These are phyloP conservation scores for Corythornis vintsioides DNA, from an alignment of 2,113 vertebrate genomes.

Conservation along the genomic window DNA sequence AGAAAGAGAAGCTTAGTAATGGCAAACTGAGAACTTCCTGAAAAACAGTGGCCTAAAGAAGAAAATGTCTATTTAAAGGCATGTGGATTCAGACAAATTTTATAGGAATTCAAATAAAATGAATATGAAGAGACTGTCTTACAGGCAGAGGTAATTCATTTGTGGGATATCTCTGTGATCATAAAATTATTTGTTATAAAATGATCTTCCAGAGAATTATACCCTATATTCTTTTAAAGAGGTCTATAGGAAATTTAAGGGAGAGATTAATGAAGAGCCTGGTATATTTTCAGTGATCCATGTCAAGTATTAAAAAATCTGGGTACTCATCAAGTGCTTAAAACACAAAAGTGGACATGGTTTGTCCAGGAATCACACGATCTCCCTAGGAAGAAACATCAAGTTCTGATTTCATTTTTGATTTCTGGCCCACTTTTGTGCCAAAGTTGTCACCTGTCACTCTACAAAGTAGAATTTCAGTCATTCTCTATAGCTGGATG, in stretches of 20 bases:
- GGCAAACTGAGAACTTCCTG: conserved; percentile 7
- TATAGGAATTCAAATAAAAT: not conserved
- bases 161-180: not conserved
- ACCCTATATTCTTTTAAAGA: not conserved
- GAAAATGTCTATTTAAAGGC: conserved; percentile 14
- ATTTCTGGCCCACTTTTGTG: not conserved
- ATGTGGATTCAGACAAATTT: not conserved
- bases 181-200: not conserved
- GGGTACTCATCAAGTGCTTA: not conserved
- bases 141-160: not conserved
- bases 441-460: not conserved
- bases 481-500: not conserved
- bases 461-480: not conserved
- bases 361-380: not conserved
- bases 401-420: not conserved
- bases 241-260: not conserved
- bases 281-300: not conserved
- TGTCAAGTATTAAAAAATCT: not conserved
- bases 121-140: not conserved
- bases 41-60: conserved; percentile 1
- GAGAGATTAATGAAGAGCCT: not conserved
- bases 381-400: not conserved
- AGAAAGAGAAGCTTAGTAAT: conserved; percentile 7
- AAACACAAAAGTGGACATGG: not conserved
- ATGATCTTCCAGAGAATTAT: not conserved